These are phyloP conservation scores for Psephotus haematonotus DNA, from an alignment of 2,113 vertebrate genomes.

Conservation along the genomic window DNA sequence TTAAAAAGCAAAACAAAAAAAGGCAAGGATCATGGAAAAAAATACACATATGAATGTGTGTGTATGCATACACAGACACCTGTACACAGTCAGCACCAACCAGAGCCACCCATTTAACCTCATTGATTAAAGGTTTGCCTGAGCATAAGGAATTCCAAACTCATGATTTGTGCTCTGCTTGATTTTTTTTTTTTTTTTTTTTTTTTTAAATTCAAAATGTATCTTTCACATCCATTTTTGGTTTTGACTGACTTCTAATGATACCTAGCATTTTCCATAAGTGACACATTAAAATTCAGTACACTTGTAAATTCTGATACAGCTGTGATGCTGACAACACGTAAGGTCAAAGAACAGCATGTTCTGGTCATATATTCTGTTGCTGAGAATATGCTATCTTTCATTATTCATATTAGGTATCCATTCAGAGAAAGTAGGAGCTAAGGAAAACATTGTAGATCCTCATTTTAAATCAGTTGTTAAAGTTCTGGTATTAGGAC, in stretches of 20 bases:
- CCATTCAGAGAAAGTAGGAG: not conserved
- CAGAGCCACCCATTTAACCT: not conserved
- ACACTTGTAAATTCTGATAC: not conserved
- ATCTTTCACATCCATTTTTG: not conserved
- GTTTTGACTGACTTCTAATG: not conserved
- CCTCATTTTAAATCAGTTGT: not conserved
- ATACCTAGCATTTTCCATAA: not conserved
- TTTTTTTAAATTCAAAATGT: not conserved
- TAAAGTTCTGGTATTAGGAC: not conserved
- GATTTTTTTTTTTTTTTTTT: not conserved
- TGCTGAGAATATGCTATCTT: not conserved
- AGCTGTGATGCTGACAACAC: not conserved
- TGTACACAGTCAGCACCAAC: not conserved
- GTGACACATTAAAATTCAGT: not conserved
- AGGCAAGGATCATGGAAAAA: rapidly evolving
- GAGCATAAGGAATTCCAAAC: not conserved
- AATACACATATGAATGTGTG: no score
- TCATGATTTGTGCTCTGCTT: not conserved
- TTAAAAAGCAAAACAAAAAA: not conserved
- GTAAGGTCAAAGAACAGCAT: not conserved
- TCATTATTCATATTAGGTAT: not conserved
- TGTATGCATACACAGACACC: rapidly evolving
- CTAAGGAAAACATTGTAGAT: not conserved
- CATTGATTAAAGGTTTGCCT: not conserved
- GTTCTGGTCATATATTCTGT: not conserved